Base-by-base conservation (phyloP, 2,888 invertebrate species). In the Ditylenchus weischeri region DNA sequence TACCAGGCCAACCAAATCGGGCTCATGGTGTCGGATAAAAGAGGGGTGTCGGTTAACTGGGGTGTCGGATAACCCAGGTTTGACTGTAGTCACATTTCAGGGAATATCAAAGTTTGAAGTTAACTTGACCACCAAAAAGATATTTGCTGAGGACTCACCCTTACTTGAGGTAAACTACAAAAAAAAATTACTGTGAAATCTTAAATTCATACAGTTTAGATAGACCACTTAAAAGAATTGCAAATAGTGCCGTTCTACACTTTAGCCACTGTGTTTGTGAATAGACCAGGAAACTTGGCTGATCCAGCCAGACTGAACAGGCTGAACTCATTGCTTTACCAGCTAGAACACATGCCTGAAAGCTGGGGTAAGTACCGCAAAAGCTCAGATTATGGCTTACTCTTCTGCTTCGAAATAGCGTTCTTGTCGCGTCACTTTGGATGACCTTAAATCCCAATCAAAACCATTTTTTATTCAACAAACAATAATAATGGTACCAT, bases 331-430 rank as follows among this genome's bases (percentile, higher is more conserved):
- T 69, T 79, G 61, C 78, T 79, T 4, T 50, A 62, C 5, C 78
- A 78, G 19, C 71, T 79, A 75, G 79, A 79, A 54, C 58, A 59
- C 47, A 57, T 79, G 23, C 72, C 75, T 15, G 76, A 77, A 29
- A 73, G 75, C 47, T 79, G 79, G 79, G 79, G 78, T 47, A 43
- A 29, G 29, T 4, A 29, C 29, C 29, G 2, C n/a, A n/a, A n/a
- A n/a, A n/a, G n/a, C n/a, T n/a, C n/a, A n/a, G n/a, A n/a, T n/a
- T n/a, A n/a, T n/a, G n/a, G n/a, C n/a, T n/a, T n/a, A n/a, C n/a
- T n/a, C n/a, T n/a, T n/a, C n/a, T n/a, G n/a, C n/a, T n/a, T n/a
- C n/a, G n/a, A n/a, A n/a, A n/a, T n/a, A n/a, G n/a, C n/a, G n/a
- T n/a, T n/a, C n/a, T n/a, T n/a, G n/a, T n/a, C n/a, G n/a, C n/a